phyloP scores from a whole-genome alignment of 2,113 vertebrate genomes.

The Martes martes region DNA sequence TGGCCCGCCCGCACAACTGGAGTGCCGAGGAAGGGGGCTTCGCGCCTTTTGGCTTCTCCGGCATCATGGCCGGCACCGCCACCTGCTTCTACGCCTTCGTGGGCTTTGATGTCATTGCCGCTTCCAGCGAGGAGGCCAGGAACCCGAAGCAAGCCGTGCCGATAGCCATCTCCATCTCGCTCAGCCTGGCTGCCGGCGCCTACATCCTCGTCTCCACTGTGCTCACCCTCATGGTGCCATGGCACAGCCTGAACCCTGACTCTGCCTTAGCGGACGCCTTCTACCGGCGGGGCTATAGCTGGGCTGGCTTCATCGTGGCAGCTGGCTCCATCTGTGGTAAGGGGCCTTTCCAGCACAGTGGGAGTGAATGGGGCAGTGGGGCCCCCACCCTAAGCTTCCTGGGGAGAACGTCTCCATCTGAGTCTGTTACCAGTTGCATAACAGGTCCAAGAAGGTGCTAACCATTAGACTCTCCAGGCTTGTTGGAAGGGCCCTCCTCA shows the following conservation, averaged over 20 bases:
- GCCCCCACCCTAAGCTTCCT: background rate
- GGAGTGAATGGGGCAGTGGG: slow-evolving; percentile 67
- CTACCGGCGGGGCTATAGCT: slow-evolving; percentile 93
- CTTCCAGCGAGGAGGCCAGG: slow-evolving; percentile 94
- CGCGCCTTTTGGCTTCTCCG: slow-evolving; percentile 91
- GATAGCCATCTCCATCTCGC: slow-evolving; percentile 90
- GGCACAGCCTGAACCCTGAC: slow-evolving; percentile 92
- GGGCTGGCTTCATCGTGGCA: slow-evolving; percentile 95
- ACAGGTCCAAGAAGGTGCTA: background rate
- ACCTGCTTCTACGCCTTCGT: slow-evolving; percentile 98
- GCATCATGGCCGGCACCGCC: slow-evolving; percentile 93
- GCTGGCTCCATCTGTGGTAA: slow-evolving; percentile 96
- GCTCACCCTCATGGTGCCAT: slow-evolving; percentile 95
- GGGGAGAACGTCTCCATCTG: background rate
- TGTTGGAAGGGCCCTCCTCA: background rate
- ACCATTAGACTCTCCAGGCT: background rate
- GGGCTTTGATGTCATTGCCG: slow-evolving; percentile 95
- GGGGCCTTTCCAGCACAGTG: slow-evolving; percentile 60
- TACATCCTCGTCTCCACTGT: slow-evolving; percentile 94
- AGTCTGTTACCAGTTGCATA: background rate
- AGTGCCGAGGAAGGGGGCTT: slow-evolving; percentile 91
- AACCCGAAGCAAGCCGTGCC: slow-evolving; percentile 92
- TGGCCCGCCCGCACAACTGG: slow-evolving; percentile 93
- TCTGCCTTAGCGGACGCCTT: slow-evolving; percentile 94
- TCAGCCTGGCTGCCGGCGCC: slow-evolving; percentile 88